Conservation (phyloP, 2,797 vertebrate genomes). For the Notoglanidium macrostoma region DNA sequence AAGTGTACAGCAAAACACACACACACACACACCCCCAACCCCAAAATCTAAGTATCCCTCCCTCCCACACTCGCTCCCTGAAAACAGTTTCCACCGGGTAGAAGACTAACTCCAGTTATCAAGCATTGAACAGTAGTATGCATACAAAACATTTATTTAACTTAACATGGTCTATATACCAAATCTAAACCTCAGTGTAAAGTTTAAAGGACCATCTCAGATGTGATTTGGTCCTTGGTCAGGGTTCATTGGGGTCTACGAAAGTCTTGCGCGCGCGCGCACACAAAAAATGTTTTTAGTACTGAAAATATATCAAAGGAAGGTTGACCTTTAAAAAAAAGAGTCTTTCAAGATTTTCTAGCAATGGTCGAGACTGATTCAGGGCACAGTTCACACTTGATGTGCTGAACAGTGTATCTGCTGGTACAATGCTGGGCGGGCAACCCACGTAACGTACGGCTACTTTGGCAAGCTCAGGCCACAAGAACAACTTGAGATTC, state of each 20-base stretch:
- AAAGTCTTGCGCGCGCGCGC: constrained; percentile 53
- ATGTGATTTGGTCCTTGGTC: constrained; percentile 68
- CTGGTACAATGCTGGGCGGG: constrained; percentile 91
- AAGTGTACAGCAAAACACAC: constrained; percentile 71
- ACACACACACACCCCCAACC: constrained; percentile 59
- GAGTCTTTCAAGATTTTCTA: constrained; percentile 95
- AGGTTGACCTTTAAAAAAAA: constrained; percentile 98
- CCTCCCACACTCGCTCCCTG: constrained; percentile 76
- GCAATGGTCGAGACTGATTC: constrained; percentile 86
- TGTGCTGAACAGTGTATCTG: constrained; percentile 93
- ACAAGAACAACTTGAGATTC: constrained; percentile 92
- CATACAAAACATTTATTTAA: constrained; percentile 50
- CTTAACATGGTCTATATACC: constrained; percentile 56
- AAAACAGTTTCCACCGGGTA: constrained; percentile 75
- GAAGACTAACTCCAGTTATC: constrained; percentile 71
- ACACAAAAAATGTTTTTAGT: constrained; percentile 78
- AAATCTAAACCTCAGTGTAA: constrained; percentile 52
- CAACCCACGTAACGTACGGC: constrained; percentile 94
- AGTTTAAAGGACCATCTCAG: constrained; percentile 51
- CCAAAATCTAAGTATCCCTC: constrained; percentile 74
- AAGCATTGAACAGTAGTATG: constrained; percentile 60
- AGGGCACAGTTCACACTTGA: constrained; percentile 84
- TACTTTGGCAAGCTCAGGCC: constrained; percentile 91
- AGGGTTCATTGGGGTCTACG: constrained; percentile 65
- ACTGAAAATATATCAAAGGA: constrained; percentile 97